Conservation (phyloP, 1,140 invertebrate genomes). For the Magallana ariakensis region DNA sequence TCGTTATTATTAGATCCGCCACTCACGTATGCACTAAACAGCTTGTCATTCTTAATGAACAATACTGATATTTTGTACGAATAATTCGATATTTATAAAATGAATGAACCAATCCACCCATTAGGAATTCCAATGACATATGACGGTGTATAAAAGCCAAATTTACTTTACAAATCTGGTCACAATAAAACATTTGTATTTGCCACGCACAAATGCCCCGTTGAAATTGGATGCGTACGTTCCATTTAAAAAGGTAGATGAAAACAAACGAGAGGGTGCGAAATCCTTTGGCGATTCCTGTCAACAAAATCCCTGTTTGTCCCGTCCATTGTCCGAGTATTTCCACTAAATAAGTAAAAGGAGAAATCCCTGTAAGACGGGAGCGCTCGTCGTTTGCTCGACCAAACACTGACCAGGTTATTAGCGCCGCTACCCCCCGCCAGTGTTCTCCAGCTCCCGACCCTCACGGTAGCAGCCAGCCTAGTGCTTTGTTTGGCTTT, state of each 20-base stretch:
- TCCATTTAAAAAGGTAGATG: conserved; percentile 36
- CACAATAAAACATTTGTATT: conserved; percentile 35
- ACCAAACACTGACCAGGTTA: neutral
- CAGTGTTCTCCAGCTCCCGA: neutral
- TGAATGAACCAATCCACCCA: conserved; percentile 19
- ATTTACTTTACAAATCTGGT: conserved; percentile 16
- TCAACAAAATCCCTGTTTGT: neutral
- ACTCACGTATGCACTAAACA: neutral
- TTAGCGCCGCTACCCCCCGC: neutral
- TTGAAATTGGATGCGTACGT: conserved; percentile 30
- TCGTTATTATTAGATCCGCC: conserved; percentile 3
- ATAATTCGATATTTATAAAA: conserved; percentile 2
- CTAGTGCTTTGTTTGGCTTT: conserved; percentile 22
- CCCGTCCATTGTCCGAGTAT: neutral
- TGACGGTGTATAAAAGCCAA: neutral
- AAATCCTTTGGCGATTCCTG: conserved; percentile 29
- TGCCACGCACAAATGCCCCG: conserved; percentile 11
- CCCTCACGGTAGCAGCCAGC: neutral
- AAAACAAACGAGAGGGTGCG: conserved; percentile 9
- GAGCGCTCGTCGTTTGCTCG: neutral
- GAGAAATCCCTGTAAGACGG: neutral
- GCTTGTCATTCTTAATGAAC: neutral
- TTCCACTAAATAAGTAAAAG: conserved; percentile 16
- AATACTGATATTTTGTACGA: neutral
- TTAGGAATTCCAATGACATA: conserved; percentile 28